These are phyloP conservation scores for Eupithecia tripunctaria DNA, from an alignment of 2,888 invertebrate genomes.

Conservation along the genomic window DNA sequence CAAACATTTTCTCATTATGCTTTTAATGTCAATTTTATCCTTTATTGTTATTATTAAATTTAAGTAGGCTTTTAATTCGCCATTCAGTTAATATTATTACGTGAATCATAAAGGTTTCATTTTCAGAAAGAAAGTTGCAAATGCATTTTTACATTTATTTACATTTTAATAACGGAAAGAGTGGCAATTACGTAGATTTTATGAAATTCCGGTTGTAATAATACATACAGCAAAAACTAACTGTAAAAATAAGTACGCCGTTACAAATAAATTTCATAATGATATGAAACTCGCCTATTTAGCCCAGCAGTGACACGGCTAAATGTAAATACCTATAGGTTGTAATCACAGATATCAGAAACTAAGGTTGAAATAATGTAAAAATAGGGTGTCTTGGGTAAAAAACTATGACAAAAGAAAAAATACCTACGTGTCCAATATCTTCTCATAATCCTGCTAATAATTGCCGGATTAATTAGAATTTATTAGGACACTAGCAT, in stretches of 20 bases:
- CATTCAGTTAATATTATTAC: slow-evolving; percentile 1
- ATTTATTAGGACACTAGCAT: too few relatives aligned
- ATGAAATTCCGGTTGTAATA: slow-evolving; percentile 9
- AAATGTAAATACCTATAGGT: too few relatives aligned
- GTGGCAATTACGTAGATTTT: slow-evolving; percentile 5
- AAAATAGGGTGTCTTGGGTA: too few relatives aligned
- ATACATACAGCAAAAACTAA: neutral
- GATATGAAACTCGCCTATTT: neutral
- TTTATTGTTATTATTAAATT: neutral
- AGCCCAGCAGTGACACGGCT: neutral
- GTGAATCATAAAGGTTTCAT: slow-evolving; percentile 14
- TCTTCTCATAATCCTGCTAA: too few relatives aligned
- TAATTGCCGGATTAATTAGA: too few relatives aligned
- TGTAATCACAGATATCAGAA: neutral
- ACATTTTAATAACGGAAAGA: slow-evolving; percentile 6
- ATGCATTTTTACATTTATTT: slow-evolving; percentile 2
- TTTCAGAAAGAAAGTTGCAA: slow-evolving; percentile 18
- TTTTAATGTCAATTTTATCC: neutral
- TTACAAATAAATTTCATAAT: neutral
- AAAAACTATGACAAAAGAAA: too few relatives aligned
- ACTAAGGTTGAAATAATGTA: too few relatives aligned
- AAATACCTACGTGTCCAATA: too few relatives aligned
- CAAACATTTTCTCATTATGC: neutral
- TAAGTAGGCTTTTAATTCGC: neutral
- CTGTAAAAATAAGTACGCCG: neutral